Conservation (phyloP, 2,888 invertebrate genomes). For the Bembecia ichneumoniformis region DNA sequence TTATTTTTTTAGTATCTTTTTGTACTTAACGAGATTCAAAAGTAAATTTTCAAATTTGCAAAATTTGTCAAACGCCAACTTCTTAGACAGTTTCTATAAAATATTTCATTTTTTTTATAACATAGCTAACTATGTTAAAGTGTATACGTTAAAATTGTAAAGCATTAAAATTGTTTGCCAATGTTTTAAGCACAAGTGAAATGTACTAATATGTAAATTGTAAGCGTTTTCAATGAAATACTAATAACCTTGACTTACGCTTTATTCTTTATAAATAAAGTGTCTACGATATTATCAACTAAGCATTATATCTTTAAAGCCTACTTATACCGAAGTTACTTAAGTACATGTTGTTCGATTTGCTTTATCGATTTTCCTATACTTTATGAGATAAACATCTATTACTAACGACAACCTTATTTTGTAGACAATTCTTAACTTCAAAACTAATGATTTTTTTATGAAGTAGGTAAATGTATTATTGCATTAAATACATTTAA, state of each 20-base stretch:
- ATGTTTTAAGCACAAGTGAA: constrained; percentile 9
- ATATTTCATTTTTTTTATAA: too few relatives aligned
- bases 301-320: constrained; percentile 71
- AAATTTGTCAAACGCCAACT: too few relatives aligned
- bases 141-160: constrained; percentile 36
- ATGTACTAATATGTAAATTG: constrained; percentile 43
- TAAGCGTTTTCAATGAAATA: constrained; percentile 61
- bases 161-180: constrained; percentile 15
- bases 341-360: constrained; percentile 72
- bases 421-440: constrained; percentile 39
- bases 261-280: constrained; percentile 46
- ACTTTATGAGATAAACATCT: constrained; percentile 50
- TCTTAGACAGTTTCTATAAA: too few relatives aligned
- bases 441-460: constrained; percentile 28
- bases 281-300: constrained; percentile 60
- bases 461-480: constrained; percentile 17
- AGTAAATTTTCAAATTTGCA: too few relatives aligned
- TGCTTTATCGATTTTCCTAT: constrained; percentile 42
- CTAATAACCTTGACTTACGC: constrained; percentile 47
- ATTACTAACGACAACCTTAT: constrained; percentile 64
- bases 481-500: constrained; percentile 11
- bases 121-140: constrained; percentile 7
- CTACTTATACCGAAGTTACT: constrained; percentile 67
- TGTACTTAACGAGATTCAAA: too few relatives aligned
- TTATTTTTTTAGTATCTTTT: too few relatives aligned